phyloP scores from a whole-genome alignment of 2,797 vertebrate species.

The Semotilus atromaculatus region DNA sequence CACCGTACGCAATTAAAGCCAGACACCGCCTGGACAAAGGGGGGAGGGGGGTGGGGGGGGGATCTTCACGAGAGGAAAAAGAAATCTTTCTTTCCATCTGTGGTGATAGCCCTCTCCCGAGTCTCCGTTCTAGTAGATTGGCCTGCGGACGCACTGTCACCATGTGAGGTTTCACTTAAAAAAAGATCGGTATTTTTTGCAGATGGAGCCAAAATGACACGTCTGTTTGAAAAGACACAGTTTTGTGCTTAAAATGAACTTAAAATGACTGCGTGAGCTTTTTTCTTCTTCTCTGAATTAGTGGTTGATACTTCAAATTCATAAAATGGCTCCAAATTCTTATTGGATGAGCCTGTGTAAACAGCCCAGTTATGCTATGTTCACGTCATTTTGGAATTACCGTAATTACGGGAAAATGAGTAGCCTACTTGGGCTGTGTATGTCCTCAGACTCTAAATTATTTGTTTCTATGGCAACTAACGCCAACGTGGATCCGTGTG shows the following conservation, averaged over 20 bases:
- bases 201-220: conserved; percentile 35
- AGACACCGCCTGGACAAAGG: conserved; percentile 57
- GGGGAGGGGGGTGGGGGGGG: conserved; percentile 31
- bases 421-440: background rate
- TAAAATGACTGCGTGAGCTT: background rate
- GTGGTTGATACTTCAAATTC: conserved; percentile 4
- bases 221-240: background rate
- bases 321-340: background rate
- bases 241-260: conserved; percentile 15
- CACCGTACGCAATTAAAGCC: conserved; percentile 64
- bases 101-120: conserved; percentile 51
- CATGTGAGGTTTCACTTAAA: conserved; percentile 34
- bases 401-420: conserved; percentile 1
- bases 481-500: background rate
- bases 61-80: conserved; percentile 55
- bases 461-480: conserved; percentile 5
- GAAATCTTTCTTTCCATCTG: conserved; percentile 56
- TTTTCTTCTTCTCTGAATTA: background rate
- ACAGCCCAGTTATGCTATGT: background rate
- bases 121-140: conserved; percentile 57
- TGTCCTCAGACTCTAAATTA: background rate
- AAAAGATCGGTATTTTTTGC: conserved; percentile 3
- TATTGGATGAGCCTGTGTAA: conserved; percentile 19
- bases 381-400: conserved; percentile 9
- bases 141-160: conserved; percentile 54